A percentile compares a stretch with the other conserved stretches of the same genome.
These are phyloP conservation scores for Aspidoscelis tigris DNA, from an alignment of 2,113 vertebrate genomes.

Conservation along the genomic window DNA sequence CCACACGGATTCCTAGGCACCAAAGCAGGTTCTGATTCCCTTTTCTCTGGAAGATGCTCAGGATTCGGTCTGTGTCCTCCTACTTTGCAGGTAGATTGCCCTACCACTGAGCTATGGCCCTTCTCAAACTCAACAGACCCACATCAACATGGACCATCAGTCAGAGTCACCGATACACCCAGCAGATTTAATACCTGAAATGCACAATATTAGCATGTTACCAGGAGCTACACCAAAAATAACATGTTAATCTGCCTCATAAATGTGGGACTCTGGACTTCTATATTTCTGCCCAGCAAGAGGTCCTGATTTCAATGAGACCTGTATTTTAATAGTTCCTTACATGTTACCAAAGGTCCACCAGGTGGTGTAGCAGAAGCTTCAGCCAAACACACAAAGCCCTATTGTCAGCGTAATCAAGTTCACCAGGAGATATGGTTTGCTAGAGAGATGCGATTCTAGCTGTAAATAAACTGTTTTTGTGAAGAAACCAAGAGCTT, in stretches of 20 bases:
- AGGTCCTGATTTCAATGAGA: neutral
- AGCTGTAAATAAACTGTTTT: neutral
- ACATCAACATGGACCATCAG: too few species aligned
- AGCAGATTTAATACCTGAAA: too few species aligned
- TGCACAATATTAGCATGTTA: too few species aligned
- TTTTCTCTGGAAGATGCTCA: too few species aligned
- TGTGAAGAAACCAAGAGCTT: neutral
- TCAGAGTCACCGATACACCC: too few species aligned
- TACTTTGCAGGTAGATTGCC: too few species aligned
- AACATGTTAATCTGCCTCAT: neutral
- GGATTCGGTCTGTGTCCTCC: too few species aligned
- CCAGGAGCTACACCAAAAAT: too few species aligned
- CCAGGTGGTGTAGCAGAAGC: neutral
- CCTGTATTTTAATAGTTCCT: neutral
- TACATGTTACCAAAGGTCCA: neutral
- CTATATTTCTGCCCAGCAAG: neutral
- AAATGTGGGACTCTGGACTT: neutral
- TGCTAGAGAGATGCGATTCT: neutral
- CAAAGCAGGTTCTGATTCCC: too few species aligned
- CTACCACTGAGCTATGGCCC: too few species aligned
- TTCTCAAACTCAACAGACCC: too few species aligned
- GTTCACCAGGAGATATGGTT: neutral
- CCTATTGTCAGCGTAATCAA: neutral
- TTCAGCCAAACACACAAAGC: neutral
- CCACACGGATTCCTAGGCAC: too few species aligned